Conservation (phyloP, 1,140 invertebrate genomes). For the Calephelis virginiensis region DNA sequence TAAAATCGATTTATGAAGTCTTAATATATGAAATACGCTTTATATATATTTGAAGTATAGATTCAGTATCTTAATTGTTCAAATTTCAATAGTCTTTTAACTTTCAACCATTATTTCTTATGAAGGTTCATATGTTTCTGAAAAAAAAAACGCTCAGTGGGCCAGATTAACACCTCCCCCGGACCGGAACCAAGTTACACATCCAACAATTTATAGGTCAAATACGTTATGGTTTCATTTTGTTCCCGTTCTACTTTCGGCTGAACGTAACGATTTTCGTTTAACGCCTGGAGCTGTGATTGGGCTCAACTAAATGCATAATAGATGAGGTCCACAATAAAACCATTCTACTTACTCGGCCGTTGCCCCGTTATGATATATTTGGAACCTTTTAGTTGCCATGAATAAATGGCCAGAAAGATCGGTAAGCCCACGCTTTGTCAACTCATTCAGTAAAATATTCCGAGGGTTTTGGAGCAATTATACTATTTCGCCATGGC, state of each 20-base stretch:
- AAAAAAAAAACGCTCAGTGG: too few species aligned
- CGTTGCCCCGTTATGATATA: slow-evolving; percentile 56
- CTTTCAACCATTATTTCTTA: too few species aligned
- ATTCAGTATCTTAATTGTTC: too few species aligned
- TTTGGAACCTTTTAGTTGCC: slow-evolving; percentile 31
- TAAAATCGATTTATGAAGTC: too few species aligned
- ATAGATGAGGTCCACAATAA: slow-evolving; percentile 68
- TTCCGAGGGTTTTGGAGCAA: background rate
- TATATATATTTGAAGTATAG: too few species aligned
- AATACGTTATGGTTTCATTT: slow-evolving; percentile 23
- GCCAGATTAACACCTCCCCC: too few species aligned
- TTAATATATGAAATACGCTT: too few species aligned
- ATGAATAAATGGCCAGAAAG: slow-evolving; percentile 22
- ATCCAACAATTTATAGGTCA: too few species aligned
- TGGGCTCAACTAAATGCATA: slow-evolving; percentile 59
- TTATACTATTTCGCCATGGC: background rate
- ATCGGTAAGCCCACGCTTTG: slow-evolving; percentile 23
- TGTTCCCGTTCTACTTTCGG: slow-evolving; percentile 45
- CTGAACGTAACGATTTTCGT: slow-evolving; percentile 63
- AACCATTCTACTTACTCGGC: slow-evolving; percentile 49
- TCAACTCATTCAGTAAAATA: slow-evolving; percentile 16
- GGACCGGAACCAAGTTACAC: background rate
- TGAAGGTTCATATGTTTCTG: too few species aligned
- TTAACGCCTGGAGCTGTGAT: slow-evolving; percentile 46
- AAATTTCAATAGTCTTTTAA: too few species aligned